Conservation (phyloP, 2,113 vertebrate species). For the Gnathonemus echidnorhynchus region DNA sequence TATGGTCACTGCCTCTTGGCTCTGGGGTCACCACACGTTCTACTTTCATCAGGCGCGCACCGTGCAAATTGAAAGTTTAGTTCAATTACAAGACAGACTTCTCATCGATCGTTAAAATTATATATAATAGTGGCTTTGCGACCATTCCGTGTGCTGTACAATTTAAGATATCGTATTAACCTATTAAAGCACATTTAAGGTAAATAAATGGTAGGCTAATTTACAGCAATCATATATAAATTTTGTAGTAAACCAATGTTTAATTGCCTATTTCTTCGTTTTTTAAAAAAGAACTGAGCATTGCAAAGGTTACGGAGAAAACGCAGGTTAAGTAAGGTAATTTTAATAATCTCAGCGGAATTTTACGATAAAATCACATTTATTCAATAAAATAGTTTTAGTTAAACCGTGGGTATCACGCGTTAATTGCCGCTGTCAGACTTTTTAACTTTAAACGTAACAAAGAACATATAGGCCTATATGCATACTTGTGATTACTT, state of each 20-base stretch:
- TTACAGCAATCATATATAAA: neutral
- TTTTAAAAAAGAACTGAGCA: neutral
- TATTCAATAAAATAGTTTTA: neutral
- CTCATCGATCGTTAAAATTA: neutral
- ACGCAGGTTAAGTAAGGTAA: neutral
- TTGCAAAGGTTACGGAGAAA: neutral
- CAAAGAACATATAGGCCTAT: neutral
- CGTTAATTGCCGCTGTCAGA: neutral
- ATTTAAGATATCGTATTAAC: neutral
- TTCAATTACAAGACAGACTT: neutral
- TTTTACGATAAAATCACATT: neutral
- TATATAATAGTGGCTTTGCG: neutral
- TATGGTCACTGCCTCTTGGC: constrained; percentile 10
- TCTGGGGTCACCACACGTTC: constrained; percentile 3
- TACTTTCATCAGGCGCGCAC: neutral
- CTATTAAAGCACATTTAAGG: neutral
- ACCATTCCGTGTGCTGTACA: neutral
- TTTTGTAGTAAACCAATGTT: neutral
- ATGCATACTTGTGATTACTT: neutral
- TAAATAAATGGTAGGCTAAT: neutral
- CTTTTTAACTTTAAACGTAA: neutral
- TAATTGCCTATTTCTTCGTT: neutral
- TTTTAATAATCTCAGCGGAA: neutral
- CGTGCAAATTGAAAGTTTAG: constrained; percentile 1
- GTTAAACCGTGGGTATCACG: neutral